phyloP scores from a whole-genome alignment of 2,797 vertebrate species.

The Cheirogaleus major region DNA sequence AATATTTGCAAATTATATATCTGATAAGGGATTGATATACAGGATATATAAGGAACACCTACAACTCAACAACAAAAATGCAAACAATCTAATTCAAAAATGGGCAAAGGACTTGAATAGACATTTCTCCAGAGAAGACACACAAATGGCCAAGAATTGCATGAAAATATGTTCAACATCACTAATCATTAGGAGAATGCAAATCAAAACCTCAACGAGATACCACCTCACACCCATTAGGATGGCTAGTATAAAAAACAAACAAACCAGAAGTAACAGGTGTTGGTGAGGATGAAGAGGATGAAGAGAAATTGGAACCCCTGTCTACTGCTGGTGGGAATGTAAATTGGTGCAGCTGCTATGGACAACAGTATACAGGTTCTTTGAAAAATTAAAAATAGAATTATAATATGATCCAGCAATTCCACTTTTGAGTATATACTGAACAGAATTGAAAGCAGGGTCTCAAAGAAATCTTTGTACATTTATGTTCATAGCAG shows the following conservation, averaged over 20 bases:
- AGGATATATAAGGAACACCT: neutral
- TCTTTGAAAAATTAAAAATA: neutral
- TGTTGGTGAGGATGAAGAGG: neutral
- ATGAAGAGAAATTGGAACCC: neutral
- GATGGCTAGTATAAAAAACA: neutral
- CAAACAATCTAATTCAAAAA: neutral
- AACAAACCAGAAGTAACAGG: neutral
- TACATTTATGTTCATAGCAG: neutral
- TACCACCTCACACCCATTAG: neutral
- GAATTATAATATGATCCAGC: neutral
- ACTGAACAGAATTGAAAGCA: neutral
- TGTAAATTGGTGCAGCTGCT: neutral
- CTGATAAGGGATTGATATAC: neutral
- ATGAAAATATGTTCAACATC: neutral
- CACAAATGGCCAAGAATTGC: neutral
- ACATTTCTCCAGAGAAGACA: neutral
- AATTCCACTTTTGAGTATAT: neutral
- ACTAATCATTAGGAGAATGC: neutral
- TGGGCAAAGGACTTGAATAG: neutral
- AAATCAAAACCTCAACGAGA: neutral
- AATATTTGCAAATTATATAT: neutral
- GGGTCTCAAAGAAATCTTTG: neutral
- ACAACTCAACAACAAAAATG: neutral
- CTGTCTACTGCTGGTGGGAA: neutral
- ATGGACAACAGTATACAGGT: neutral